Percentiles rank a stretch among this genome's conserved stretches.
Conservation (phyloP, 2,797 vertebrate genomes). For the Nannoperca obscura region DNA sequence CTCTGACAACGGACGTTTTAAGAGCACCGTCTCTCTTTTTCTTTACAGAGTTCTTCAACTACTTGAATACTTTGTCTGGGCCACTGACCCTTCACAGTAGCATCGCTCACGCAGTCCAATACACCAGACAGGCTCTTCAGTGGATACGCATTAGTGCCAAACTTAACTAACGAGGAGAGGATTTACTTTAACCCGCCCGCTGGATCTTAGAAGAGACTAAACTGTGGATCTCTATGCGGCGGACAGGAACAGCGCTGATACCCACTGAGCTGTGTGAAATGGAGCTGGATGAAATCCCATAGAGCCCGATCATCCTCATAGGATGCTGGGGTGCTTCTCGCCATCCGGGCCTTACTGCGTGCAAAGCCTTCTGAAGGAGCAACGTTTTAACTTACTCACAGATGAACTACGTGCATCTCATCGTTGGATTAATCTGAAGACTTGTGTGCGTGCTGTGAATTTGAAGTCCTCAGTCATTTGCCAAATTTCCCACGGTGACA, state of each 20-base stretch:
- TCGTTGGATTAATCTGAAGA: constrained; percentile 39
- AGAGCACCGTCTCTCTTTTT: constrained; percentile 26
- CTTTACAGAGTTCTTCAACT: constrained; percentile 95
- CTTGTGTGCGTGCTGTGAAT: constrained; percentile 24
- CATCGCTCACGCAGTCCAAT: constrained; percentile 96
- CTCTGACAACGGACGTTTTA: not conserved
- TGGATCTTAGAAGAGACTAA: constrained; percentile 44
- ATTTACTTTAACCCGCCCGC: constrained; percentile 31
- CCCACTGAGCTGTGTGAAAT: constrained; percentile 24
- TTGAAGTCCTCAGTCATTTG: constrained; percentile 55
- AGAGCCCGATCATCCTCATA: constrained; percentile 40
- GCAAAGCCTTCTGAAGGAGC: constrained; percentile 43
- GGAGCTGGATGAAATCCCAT: constrained; percentile 32
- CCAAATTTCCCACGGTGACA: constrained; percentile 61
- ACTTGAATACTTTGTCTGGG: constrained; percentile 96
- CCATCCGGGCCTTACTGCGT: constrained; percentile 29
- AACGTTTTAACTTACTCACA: constrained; percentile 18
- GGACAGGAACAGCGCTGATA: constrained; percentile 26
- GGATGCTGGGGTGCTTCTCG: constrained; percentile 28
- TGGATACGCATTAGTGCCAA: constrained; percentile 96
- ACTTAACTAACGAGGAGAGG: constrained; percentile 83
- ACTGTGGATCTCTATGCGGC: constrained; percentile 48
- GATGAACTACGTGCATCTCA: constrained; percentile 17
- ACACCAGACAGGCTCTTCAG: constrained; percentile 97
- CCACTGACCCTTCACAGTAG: constrained; percentile 97